phyloP scores from a whole-genome alignment of 2,888 invertebrate genomes.

The Acleris cristana region DNA sequence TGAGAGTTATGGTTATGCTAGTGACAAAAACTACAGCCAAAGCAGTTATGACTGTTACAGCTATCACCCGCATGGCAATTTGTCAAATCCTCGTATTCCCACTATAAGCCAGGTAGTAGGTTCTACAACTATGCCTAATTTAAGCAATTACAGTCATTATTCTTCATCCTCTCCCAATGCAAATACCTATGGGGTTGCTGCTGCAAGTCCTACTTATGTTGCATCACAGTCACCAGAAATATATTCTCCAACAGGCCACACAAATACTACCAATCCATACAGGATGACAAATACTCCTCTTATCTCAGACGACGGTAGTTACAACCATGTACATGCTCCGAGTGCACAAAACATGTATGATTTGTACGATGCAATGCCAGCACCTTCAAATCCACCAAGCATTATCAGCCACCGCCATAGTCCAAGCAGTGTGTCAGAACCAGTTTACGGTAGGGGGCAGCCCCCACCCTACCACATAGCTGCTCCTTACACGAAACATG shows the following conservation, averaged over 20 bases:
- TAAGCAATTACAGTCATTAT: constrained; percentile 71
- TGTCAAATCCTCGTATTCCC: constrained; percentile 69
- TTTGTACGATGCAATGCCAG: constrained; percentile 75
- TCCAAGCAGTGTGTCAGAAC: constrained; percentile 68
- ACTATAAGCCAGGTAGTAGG: constrained; percentile 78
- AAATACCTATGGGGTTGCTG: constrained; percentile 67
- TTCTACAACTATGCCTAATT: constrained; percentile 80
- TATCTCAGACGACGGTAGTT: constrained; percentile 78
- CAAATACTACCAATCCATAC: constrained; percentile 78
- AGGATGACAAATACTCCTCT: constrained; percentile 79
- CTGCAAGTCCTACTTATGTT: constrained; percentile 75
- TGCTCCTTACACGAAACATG: constrained; percentile 92
- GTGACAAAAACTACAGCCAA: constrained; percentile 74
- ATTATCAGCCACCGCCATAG: constrained; percentile 71
- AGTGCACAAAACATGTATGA: constrained; percentile 78
- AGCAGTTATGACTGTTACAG: constrained; percentile 73
- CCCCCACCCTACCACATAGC: constrained; percentile 94
- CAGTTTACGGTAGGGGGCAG: constrained; percentile 72
- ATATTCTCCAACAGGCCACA: constrained; percentile 79
- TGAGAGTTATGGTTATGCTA: constrained; percentile 67
- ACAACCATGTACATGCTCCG: constrained; percentile 73
- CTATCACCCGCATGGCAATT: constrained; percentile 70
- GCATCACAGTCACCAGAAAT: constrained; percentile 76
- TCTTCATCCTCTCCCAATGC: constrained; percentile 64
- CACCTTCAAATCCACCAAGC: constrained; percentile 71